phyloP scores from a whole-genome alignment of 2,113 vertebrate genomes.

The Pseudopodoces humilis region DNA sequence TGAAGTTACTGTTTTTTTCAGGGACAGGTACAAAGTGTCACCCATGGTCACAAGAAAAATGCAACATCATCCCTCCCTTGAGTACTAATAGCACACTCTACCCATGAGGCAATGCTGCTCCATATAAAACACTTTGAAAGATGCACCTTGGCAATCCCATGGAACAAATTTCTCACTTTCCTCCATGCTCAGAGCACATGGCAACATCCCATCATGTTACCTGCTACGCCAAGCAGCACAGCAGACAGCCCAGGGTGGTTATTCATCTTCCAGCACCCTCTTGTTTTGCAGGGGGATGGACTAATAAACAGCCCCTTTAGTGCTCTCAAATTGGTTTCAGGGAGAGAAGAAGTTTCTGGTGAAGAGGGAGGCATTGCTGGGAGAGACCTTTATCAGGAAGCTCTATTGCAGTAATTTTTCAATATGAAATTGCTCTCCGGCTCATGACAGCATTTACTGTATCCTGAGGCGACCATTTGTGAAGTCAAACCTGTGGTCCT shows the following conservation, averaged over 20 bases:
- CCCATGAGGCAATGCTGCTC: rapidly evolving
- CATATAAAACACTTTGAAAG: background rate
- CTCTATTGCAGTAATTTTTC: slow-evolving; percentile 59
- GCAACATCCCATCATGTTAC: background rate
- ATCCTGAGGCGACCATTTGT: slow-evolving; percentile 56
- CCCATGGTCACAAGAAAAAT: background rate
- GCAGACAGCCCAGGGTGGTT: background rate
- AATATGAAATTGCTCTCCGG: slow-evolving; percentile 44
- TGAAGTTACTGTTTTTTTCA: rapidly evolving
- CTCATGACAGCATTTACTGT: slow-evolving; percentile 53
- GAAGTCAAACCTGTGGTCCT: slow-evolving; percentile 46
- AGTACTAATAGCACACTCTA: background rate
- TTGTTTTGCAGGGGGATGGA: background rate
- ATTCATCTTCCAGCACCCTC: background rate
- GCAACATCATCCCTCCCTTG: background rate
- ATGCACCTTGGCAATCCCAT: background rate
- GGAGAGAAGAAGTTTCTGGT: slow-evolving; percentile 6
- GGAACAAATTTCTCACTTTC: background rate
- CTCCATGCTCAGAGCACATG: background rate
- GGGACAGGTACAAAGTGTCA: background rate
- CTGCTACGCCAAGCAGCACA: background rate
- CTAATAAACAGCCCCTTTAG: slow-evolving; percentile 32
- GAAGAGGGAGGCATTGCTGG: background rate
- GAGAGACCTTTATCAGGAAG: slow-evolving; percentile 30
- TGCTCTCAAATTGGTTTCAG: background rate